Base-by-base conservation (phyloP, 92 coral and sea anemone species). In the Nematostella vectensis region DNA sequence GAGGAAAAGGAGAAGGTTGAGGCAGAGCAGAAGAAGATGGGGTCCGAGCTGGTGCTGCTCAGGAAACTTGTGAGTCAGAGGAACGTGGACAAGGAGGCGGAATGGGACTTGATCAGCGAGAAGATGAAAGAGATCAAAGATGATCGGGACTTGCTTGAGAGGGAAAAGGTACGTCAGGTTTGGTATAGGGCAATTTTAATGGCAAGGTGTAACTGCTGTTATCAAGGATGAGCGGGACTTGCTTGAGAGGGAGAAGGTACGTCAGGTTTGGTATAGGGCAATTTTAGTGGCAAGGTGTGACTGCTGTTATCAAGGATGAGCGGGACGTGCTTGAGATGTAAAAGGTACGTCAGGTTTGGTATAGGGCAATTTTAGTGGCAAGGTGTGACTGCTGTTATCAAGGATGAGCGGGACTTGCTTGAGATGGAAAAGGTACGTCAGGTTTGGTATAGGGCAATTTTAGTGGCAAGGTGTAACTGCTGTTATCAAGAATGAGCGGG, bases 11-110 rank as follows among this genome's bases (percentile, higher is more conserved):
- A 70, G 27, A 36, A 63, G 3, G 62, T 76, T 0, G 86, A 60
- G 3, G 51, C 55, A 24, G 77, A 65, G 58, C 66, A 61, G 36
- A 91, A 85, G 54, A 91, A 75, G 62, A 77, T 85, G 78, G 68
- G 71, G 4, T 78, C 87, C 12, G 98, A 91, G 48, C 77, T 91
- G 36, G 74, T 69, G 28, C 62, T 91, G 61, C 58, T 85, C 28
- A 68, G 96, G 19, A 83, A 85, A 52, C 83, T 91, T 16, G 91
- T 91, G 8, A 85, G 94, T 58, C 94, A 85, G 54, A 58, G 88
- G 38, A 85, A 85, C 57, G 51, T 75, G 1, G 98, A 91, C 27
- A 81, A 76, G 28, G 83, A 70, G n/a, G 88, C 95, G 0, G 91
- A 86, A 31, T 81, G 83, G 83, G 91, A 86, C 31, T 47, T 91